A percentile compares a stretch with the other conserved stretches of the same genome.
Conservation (phyloP, 2,888 invertebrate species). For the Euzetes globulus region DNA sequence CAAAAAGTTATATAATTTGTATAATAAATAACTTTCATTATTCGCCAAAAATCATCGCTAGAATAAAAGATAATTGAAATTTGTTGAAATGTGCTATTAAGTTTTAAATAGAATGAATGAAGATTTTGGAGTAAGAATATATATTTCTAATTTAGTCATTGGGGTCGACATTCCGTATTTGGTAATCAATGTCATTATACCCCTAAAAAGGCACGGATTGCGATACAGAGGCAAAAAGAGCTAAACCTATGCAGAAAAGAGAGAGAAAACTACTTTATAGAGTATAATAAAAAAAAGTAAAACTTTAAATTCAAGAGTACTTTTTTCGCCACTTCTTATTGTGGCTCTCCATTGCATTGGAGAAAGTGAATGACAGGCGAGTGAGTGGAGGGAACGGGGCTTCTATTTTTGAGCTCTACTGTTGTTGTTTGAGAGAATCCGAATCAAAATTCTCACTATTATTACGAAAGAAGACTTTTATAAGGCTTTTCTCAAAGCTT, state of each 20-base stretch:
- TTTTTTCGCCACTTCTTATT: background rate
- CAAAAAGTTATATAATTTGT: too few relatives aligned
- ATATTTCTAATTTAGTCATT: background rate
- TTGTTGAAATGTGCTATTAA: too few relatives aligned
- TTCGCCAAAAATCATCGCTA: too few relatives aligned
- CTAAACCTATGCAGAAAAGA: background rate
- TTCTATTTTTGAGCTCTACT: background rate
- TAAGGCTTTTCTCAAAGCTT: background rate
- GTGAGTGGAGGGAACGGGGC: too few relatives aligned
- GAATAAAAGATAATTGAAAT: too few relatives aligned
- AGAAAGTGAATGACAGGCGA: background rate
- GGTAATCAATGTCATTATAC: constrained; percentile 13
- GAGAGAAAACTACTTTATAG: background rate
- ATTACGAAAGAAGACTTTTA: background rate
- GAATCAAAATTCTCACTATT: background rate
- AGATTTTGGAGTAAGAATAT: background rate
- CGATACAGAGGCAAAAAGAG: background rate
- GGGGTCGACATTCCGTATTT: constrained; percentile 11
- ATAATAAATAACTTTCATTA: too few relatives aligned
- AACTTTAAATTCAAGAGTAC: background rate
- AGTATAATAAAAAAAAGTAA: background rate
- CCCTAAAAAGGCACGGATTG: background rate
- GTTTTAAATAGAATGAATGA: too few relatives aligned
- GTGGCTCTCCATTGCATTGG: background rate
- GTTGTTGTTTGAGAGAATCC: background rate